Conservation (phyloP, 53 echinoderm and acorn worm species). For the Hippasteria phrygiana region DNA sequence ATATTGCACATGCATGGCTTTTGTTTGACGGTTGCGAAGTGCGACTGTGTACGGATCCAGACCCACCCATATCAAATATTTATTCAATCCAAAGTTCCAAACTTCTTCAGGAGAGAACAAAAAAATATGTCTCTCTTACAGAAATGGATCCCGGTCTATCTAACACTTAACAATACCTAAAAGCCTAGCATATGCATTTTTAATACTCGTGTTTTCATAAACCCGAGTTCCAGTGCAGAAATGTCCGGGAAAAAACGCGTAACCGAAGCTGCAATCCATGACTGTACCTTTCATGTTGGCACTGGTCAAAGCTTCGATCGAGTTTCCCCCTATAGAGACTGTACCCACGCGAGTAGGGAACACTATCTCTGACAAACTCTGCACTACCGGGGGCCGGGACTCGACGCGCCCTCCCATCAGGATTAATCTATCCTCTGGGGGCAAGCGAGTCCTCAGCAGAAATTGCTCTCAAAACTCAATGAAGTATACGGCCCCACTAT, state of each 20-base stretch:
- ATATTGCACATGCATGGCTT: no score
- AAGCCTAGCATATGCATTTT: no score
- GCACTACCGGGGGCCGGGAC: not conserved
- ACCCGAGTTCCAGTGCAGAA: no score
- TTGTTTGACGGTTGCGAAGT: no score
- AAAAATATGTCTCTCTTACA: no score
- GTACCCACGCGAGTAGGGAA: not conserved
- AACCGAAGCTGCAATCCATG: not conserved
- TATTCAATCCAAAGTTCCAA: no score
- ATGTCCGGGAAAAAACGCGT: not conserved
- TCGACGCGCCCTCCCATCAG: not conserved
- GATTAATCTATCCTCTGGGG: not conserved
- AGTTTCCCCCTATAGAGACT: not conserved
- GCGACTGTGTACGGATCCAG: no score
- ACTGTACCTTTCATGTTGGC: not conserved
- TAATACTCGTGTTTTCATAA: no score
- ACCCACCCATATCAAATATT: no score
- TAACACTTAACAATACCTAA: no score
- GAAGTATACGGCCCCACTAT: not conserved
- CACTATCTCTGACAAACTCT: not conserved
- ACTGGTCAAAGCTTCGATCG: not conserved
- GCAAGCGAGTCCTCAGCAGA: not conserved
- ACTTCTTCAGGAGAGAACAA: no score
- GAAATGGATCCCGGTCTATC: no score
- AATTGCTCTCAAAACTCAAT: not conserved